Evolutionary conservation across 2,888 invertebrate species (phyloP), one percentile per base, ranked within the genome.

Genomic region (Aplocera efformata): DNA sequence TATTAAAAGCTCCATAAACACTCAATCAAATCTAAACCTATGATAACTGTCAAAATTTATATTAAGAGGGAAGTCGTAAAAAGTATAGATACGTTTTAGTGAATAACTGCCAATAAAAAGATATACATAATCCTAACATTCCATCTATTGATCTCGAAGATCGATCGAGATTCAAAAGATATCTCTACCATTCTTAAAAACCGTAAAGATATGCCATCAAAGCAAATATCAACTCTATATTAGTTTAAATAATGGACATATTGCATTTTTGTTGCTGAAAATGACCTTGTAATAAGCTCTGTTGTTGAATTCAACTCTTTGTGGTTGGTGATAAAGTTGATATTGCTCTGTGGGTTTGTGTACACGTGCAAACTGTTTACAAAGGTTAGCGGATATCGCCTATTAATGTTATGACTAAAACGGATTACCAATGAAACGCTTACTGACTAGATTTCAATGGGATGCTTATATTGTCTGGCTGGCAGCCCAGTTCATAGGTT

Each of bases 321-420:
- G 1, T 0, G 0, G 0, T 2, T 32, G 10, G 7, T 0, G 0
- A 0, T 60, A 70, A 11, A 34, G 63, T 62, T 36, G 8, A 48
- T 21, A 53, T 58, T 71, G 5, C 35, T 24, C 1, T 50, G 48
- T 9, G 7, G 10, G 17, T 28, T 22, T 20, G 31, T 42, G 30
- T 57, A 77, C 81, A 81, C 79, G 78, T 79, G 75, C 71, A 76
- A 67, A 72, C 62, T 64, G 72, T 72, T 67, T 69, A 70, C 62
- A 75, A 79, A 80, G 74, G 77, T 72, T 72, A 79, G 57, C 77
- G 84, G 84, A 85, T 85, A 85, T 84, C 61, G 69, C 74, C 81
- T 81, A 82, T 82, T 82, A 82, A 82, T 82, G 76, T 72, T 71
- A 73, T 67, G 72, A 67, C 68, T 74, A 78, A 67, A 74, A 74